Conservation (phyloP, 2,888 invertebrate species). For the Rhagonycha fulva region DNA sequence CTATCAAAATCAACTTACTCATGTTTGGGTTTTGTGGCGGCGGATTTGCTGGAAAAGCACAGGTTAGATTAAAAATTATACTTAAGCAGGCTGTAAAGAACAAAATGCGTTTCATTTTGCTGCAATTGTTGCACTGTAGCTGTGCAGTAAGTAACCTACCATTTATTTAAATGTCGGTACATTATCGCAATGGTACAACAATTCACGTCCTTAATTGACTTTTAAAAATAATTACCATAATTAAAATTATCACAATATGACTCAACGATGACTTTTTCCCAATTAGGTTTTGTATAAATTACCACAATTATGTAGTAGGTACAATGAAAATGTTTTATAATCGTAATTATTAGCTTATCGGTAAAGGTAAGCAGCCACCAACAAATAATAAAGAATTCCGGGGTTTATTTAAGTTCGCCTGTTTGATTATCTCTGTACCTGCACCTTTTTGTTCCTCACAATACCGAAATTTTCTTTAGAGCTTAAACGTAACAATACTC, state of each 20-base stretch:
- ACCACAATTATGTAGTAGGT: neutral
- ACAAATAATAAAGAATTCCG: neutral
- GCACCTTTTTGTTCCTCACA: neutral
- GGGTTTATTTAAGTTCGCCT: neutral
- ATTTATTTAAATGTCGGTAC: neutral
- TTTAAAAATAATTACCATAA: neutral
- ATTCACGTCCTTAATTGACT: neutral
- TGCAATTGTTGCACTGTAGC: neutral
- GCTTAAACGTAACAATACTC: slow-evolving; percentile 6
- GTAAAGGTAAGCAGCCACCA: neutral
- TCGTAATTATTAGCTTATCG: neutral
- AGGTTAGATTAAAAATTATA: neutral
- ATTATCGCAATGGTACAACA: neutral
- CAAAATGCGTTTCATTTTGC: neutral
- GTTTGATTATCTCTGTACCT: neutral
- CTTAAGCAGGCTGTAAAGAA: neutral
- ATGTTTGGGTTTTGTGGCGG: neutral
- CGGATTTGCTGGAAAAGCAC: neutral
- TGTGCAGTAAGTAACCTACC: neutral
- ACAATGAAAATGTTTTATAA: neutral
- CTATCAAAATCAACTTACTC: neutral
- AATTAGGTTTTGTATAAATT: neutral
- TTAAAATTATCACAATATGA: neutral
- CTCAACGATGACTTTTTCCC: neutral
- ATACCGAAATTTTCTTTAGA: neutral